These are phyloP conservation scores for Amiota communis DNA, from an alignment of 2,888 invertebrate genomes.

Conservation along the genomic window DNA sequence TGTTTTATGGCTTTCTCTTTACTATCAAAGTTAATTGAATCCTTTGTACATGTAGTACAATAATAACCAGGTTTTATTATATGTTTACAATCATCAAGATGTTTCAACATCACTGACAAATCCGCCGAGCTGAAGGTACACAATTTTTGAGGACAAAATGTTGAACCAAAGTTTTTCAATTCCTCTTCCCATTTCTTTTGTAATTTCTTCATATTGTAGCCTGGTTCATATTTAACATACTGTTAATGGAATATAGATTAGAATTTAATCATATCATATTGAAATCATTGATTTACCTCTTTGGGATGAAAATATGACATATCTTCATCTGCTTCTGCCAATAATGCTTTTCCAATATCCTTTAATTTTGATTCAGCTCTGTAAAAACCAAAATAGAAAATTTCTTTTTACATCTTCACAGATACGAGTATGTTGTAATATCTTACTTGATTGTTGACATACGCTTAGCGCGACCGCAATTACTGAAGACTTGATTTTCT, in stretches of 20 bases:
- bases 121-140: conserved; percentile 64
- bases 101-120: conserved; percentile 58
- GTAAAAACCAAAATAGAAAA: neutral
- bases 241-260: conserved; percentile 12
- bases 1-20: conserved; percentile 44
- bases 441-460: conserved; percentile 66
- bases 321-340: neutral
- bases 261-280: neutral
- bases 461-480: conserved; percentile 67
- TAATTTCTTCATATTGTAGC: conserved; percentile 6
- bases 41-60: conserved; percentile 53
- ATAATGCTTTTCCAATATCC: conserved; percentile 51
- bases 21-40: conserved; percentile 28
- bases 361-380: conserved; percentile 69
- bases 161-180: conserved; percentile 53
- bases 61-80: conserved; percentile 57
- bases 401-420: neutral
- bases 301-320: conserved; percentile 30
- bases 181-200: conserved; percentile 46
- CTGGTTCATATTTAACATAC: conserved; percentile 33
- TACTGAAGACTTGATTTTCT: conserved; percentile 48
- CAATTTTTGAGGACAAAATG: conserved; percentile 64
- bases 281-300: conserved; percentile 32
- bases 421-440: neutral
- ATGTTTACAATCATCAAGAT: conserved; percentile 62